phyloP scores from a whole-genome alignment of 2,113 vertebrate species.

The Pogona vitticeps region DNA sequence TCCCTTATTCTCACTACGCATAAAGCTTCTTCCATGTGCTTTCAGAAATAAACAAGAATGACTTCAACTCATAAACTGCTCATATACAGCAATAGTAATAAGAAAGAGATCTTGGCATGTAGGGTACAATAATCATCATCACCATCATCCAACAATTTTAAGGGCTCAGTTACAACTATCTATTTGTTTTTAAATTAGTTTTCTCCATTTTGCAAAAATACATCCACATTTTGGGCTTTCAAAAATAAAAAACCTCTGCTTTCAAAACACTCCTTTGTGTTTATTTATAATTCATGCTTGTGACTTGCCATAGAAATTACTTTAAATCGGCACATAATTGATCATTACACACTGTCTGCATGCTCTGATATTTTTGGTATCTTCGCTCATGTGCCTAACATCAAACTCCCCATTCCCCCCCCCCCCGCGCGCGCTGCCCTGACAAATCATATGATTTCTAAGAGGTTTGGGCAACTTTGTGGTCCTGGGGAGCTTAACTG shows the following conservation, averaged over 20 bases:
- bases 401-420: neutral
- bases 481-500: too few species aligned
- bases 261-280: neutral
- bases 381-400: neutral
- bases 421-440: too few species aligned
- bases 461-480: too few species aligned
- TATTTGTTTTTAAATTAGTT: conserved; percentile 38
- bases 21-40: neutral
- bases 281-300: neutral
- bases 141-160: neutral
- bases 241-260: neutral
- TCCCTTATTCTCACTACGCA: conserved; percentile 50
- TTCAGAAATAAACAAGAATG: neutral
- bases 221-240: neutral
- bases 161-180: conserved; percentile 14
- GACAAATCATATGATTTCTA: too few species aligned
- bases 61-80: conserved; percentile 32
- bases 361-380: neutral
- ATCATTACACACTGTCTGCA: neutral
- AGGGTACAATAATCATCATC: neutral
- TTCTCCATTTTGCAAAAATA: neutral
- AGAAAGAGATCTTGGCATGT: accelerated
- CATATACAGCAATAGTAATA: neutral
- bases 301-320: neutral
- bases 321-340: neutral